These are phyloP conservation scores for Lepidotrigona ventralis DNA, from an alignment of 1,140 invertebrate species.

Conservation along the genomic window DNA sequence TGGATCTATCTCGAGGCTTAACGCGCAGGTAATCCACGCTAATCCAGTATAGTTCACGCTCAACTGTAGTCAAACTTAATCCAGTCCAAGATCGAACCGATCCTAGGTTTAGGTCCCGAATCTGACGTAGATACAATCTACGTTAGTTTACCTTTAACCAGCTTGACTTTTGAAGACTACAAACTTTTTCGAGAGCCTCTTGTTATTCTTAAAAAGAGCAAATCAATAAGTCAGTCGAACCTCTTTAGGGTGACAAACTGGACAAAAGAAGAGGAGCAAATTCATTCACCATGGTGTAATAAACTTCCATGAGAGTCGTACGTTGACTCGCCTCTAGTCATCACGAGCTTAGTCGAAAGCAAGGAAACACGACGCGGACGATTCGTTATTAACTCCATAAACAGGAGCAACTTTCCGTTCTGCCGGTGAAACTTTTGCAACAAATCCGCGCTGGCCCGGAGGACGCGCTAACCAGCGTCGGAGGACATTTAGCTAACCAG, in stretches of 20 bases:
- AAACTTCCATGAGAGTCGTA: background rate
- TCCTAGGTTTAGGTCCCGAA: constrained; percentile 6
- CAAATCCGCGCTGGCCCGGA: constrained; percentile 3
- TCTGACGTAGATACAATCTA: too few relatives aligned
- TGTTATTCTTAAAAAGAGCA: too few relatives aligned
- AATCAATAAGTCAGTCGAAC: too few relatives aligned
- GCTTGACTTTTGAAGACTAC: background rate
- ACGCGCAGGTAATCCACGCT: background rate
- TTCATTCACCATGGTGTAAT: background rate
- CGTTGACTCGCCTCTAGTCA: background rate
- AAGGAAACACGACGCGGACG: too few relatives aligned
- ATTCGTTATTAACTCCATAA: constrained; percentile 15
- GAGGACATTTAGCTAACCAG: constrained; percentile 7
- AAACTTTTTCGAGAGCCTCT: background rate
- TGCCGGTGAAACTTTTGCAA: background rate
- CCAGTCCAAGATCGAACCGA: background rate
- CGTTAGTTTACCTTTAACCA: background rate
- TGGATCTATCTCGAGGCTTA: constrained; percentile 2
- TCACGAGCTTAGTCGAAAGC: background rate
- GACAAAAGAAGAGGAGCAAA: background rate
- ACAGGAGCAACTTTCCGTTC: constrained; percentile 1
- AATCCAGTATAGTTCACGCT: constrained; percentile 23
- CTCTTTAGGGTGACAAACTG: too few relatives aligned
- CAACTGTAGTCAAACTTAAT: constrained; percentile 1
- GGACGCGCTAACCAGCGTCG: background rate